Conservation (phyloP, 1,140 invertebrate species). For the Lanistes nyassanus region DNA sequence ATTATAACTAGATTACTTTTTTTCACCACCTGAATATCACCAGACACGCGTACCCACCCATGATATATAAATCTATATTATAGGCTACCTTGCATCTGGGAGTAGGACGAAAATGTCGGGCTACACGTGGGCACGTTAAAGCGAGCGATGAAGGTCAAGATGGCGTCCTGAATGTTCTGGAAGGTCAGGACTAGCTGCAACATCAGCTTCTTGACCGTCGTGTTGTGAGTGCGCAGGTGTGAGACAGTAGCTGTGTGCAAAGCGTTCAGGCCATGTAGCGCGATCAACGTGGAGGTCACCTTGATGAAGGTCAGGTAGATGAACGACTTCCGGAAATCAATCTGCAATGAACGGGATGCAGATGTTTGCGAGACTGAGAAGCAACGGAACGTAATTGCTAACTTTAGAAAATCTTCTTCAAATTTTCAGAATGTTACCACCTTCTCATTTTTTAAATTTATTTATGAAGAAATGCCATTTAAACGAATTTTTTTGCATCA, state of each 20-base stretch:
- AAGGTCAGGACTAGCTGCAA: constrained; percentile 32
- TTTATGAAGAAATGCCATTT: too few relatives aligned
- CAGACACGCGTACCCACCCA: too few relatives aligned
- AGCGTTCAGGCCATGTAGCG: constrained; percentile 31
- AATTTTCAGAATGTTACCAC: too few relatives aligned
- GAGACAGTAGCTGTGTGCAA: constrained; percentile 15
- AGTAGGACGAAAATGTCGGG: constrained; percentile 13
- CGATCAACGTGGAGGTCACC: constrained; percentile 27
- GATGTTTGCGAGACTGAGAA: too few relatives aligned
- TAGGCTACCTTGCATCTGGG: constrained; percentile 31
- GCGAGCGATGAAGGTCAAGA: constrained; percentile 23
- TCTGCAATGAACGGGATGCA: constrained; percentile 24
- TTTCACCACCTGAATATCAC: too few relatives aligned
- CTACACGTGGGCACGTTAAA: constrained; percentile 31
- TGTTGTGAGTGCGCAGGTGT: constrained; percentile 23
- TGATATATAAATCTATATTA: too few relatives aligned
- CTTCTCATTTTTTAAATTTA: too few relatives aligned
- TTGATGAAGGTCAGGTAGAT: constrained; percentile 25
- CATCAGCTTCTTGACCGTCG: constrained; percentile 21
- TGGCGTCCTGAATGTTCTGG: constrained; percentile 32
- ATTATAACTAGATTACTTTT: too few relatives aligned
- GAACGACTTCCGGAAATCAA: constrained; percentile 11
- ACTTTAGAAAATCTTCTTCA: too few relatives aligned
- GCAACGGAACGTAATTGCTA: too few relatives aligned
- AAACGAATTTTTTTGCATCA: too few relatives aligned